These are phyloP conservation scores for Pentamera pediparva DNA, from an alignment of 53 echinoderm and acorn worm genomes.

Conservation along the genomic window DNA sequence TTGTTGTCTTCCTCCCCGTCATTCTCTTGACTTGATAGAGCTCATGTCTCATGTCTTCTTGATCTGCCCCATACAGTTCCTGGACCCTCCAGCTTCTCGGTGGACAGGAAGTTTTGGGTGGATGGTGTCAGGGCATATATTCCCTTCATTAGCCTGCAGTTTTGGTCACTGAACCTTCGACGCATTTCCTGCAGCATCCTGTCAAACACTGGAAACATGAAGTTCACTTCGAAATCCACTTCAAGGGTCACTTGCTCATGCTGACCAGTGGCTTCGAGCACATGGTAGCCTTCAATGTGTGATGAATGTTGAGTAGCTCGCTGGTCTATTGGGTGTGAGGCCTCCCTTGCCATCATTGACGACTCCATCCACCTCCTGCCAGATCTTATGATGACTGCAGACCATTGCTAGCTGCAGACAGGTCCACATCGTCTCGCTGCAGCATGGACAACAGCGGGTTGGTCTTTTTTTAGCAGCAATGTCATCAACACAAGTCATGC, in stretches of 20 bases:
- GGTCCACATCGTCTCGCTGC: not conserved
- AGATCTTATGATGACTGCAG: not conserved
- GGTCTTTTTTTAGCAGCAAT: not conserved
- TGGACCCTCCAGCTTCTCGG: no score
- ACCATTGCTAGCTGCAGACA: not conserved
- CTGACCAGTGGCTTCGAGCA: no score
- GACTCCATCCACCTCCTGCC: not conserved
- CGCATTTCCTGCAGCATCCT: no score
- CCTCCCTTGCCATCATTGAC: not conserved
- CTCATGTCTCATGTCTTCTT: no score
- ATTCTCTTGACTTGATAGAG: not conserved
- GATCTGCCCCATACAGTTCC: no score
- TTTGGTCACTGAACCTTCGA: no score
- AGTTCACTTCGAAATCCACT: no score
- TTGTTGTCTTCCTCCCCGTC: not conserved
- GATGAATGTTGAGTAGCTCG: not conserved
- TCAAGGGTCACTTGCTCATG: no score
- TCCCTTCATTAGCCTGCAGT: not conserved
- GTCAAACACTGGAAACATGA: no score
- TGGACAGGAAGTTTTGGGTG: no score
- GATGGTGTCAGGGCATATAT: conserved; percentile 5
- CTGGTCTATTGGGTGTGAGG: not conserved
- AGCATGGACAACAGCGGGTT: not conserved
- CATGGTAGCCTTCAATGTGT: not conserved
- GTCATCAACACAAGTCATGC: not conserved